A percentile compares a stretch with the other conserved stretches of the same genome.
Conservation (phyloP, 2,113 vertebrate species). For the Andinoacara biseriatus region DNA sequence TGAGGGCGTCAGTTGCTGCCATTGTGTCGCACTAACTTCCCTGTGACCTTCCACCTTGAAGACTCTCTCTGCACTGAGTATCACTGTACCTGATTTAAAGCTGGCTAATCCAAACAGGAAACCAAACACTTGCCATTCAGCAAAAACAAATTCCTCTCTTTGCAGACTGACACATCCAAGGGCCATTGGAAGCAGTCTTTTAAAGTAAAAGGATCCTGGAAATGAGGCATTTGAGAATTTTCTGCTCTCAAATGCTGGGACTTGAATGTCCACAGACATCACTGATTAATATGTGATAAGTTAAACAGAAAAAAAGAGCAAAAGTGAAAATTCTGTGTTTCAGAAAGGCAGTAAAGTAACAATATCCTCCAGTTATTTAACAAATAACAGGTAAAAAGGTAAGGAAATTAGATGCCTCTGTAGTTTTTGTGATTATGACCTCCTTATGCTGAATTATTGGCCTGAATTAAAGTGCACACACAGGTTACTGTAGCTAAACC, state of each 20-base stretch:
- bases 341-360: no score
- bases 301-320: background rate
- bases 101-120: constrained; percentile 69
- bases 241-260: background rate
- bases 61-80: constrained; percentile 39
- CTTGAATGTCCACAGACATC: background rate
- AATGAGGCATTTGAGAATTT: background rate
- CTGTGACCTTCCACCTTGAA: constrained; percentile 62
- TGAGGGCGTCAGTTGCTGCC: constrained; percentile 24
- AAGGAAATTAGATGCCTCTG: background rate
- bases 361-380: background rate
- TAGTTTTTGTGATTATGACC: background rate
- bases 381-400: background rate
- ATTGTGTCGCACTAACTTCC: constrained; percentile 32
- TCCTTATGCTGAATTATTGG: background rate
- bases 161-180: constrained; percentile 24
- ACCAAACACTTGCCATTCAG: constrained; percentile 70
- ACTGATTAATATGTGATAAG: background rate
- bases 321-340: background rate
- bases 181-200: constrained; percentile 15
- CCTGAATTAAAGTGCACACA: background rate
- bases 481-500: background rate
- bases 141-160: constrained; percentile 54
- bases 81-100: constrained; percentile 65
- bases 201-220: background rate